Base-by-base conservation (phyloP, 2,113 vertebrate species). In the Ochotona curzoniae region DNA sequence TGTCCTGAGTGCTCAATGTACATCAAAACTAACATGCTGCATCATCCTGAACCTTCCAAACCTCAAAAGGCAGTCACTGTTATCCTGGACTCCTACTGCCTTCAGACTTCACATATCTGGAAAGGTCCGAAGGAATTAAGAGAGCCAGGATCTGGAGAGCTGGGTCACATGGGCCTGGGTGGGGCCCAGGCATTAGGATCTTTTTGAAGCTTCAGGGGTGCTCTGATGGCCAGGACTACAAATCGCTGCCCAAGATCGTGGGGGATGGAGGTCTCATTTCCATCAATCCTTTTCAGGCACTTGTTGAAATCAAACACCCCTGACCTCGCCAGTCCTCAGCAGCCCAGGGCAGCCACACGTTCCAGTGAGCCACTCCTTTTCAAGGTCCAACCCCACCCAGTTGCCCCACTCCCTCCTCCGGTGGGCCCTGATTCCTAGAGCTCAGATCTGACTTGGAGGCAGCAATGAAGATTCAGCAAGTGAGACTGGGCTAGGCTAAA, bases 221-320 rank as follows among this genome's bases (percentile, higher is more conserved):
- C 3, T n/a, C 66, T 51, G n/a, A 32, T 0, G 26, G 66, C 67
- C 69, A n/a, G 74, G 28, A 44, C 23, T 28, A 28, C 75, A n/a
- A 73, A n/a, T 32, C 1, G 0, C 18, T 1, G 6, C 18, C 8
- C 1, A 21, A n/a, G 8, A 8, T 64, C 71, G 0, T 0, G 9
- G 0, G 30, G 28, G n/a, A 38, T 1, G 2, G 28, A 18, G 88
- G 73, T 51, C 32, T 61, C 17, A 11, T 44, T 81, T 67, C 44
- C 83, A 28, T 23, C 32, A 21, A 88, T 11, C 2, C 2, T 9
- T 44, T 81, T 51, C 51, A 80, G 83, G 49, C 32, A 9, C 11
- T 61, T 28, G 49, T n/a, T 47, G 78, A 86, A 90, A 26, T 15
- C 91, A 11, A 2, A 14, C 64, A 61, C 20, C 23, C 60, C 38